These are phyloP conservation scores for Melinopterus prodromus DNA, from an alignment of 2,888 invertebrate genomes.

Conservation along the genomic window DNA sequence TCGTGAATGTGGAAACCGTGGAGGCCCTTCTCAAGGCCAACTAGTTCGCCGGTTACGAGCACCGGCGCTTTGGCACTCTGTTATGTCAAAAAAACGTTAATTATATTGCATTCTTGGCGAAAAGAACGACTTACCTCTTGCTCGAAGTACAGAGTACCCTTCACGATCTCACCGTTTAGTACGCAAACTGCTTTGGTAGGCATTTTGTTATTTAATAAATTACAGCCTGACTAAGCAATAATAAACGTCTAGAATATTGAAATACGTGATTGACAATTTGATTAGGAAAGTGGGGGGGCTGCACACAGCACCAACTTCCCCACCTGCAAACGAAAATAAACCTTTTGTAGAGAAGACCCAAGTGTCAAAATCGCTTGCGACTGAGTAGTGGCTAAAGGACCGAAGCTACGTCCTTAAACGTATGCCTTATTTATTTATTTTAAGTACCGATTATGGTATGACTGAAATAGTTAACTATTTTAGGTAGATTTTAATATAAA, in stretches of 20 bases:
- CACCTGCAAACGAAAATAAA: constrained; percentile 11
- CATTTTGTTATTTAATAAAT: constrained; percentile 56
- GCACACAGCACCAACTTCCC: constrained; percentile 22
- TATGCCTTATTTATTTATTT: not conserved
- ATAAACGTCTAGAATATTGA: constrained; percentile 13
- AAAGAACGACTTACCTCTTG: constrained; percentile 69
- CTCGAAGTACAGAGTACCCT: constrained; percentile 82
- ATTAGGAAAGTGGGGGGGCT: constrained; percentile 25
- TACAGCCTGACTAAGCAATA: constrained; percentile 27
- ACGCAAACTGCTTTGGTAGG: constrained; percentile 85
- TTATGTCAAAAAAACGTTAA: constrained; percentile 13
- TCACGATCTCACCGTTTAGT: constrained; percentile 80
- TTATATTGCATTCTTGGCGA: constrained; percentile 14
- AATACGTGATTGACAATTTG: constrained; percentile 11
- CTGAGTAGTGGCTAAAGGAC: constrained; percentile 15
- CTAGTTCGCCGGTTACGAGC: constrained; percentile 82
- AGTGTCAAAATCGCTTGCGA: constrained; percentile 21
- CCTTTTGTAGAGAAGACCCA: not conserved
- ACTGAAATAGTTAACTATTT: no score
- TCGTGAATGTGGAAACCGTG: constrained; percentile 97
- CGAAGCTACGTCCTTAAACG: not conserved
- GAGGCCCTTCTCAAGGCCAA: constrained; percentile 77
- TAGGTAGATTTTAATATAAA: no score
- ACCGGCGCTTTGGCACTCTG: constrained; percentile 71
- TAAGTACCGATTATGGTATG: no score